Evolutionary conservation across 2,113 vertebrate genomes (phyloP).

Genomic region (Psittacula cyanocephala): DNA sequence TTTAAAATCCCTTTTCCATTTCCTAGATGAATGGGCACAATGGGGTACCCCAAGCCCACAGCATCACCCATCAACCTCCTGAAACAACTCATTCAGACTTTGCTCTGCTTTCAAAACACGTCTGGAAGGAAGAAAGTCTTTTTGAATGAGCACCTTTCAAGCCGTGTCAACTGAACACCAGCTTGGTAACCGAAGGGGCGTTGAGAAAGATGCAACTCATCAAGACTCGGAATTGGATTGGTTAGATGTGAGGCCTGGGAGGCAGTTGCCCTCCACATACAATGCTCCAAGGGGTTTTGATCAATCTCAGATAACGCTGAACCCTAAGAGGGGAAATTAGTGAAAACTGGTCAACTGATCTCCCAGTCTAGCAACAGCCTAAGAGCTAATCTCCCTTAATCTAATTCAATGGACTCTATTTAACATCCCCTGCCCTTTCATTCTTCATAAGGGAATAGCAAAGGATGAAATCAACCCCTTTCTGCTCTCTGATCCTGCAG

Average conservation of each 20-base stretch:
- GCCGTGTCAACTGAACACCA: conserved; percentile 32
- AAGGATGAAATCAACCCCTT: conserved; percentile 43
- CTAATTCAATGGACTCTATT: neutral
- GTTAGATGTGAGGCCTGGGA: neutral
- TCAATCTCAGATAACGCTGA: conserved; percentile 34
- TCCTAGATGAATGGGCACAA: conserved; percentile 34
- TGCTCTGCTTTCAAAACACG: neutral
- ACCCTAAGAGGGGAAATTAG: conserved; percentile 52
- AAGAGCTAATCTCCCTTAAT: conserved; percentile 20
- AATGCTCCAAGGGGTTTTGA: conserved; percentile 18
- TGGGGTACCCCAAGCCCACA: neutral
- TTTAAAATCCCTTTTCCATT: conserved; percentile 46
- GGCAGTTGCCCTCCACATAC: conserved; percentile 16
- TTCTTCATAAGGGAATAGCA: neutral
- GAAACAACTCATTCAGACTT: conserved; percentile 5
- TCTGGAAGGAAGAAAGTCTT: conserved; percentile 16
- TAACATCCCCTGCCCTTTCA: conserved; percentile 51
- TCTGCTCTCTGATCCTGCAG: neutral
- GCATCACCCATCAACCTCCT: neutral
- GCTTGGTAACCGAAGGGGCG: conserved; percentile 11
- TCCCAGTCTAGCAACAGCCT: neutral
- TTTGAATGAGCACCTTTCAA: conserved; percentile 52
- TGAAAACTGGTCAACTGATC: conserved; percentile 21
- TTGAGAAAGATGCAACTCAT: conserved; percentile 23
- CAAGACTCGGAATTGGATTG: conserved; percentile 21